A percentile compares a stretch with the other conserved stretches of the same genome.
These are phyloP conservation scores for Gnathonemus longibarbis DNA, from an alignment of 2,113 vertebrate species.

Conservation along the genomic window DNA sequence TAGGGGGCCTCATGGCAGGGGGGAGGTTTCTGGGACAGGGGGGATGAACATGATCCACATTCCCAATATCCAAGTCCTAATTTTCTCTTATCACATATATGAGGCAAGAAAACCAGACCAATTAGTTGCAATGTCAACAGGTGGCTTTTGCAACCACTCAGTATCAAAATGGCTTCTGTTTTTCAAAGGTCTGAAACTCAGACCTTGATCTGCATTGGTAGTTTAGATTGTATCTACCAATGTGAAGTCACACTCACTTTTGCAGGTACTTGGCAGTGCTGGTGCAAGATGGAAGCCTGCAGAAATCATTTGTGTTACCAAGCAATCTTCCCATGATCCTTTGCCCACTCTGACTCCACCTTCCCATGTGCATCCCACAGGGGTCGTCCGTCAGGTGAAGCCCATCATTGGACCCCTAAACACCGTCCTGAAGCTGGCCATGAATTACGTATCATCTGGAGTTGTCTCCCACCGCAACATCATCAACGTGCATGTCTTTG, in stretches of 20 bases:
- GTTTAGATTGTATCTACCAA: not conserved
- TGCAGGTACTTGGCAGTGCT: not conserved
- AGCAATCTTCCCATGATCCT: not conserved
- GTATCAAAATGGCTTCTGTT: not conserved
- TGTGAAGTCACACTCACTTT: not conserved
- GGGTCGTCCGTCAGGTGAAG: slow-evolving; percentile 75
- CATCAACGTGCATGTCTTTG: slow-evolving; percentile 69
- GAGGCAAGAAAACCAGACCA: not conserved
- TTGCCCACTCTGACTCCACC: not conserved
- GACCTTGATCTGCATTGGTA: not conserved
- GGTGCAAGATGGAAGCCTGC: not conserved
- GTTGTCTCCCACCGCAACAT: slow-evolving; percentile 70
- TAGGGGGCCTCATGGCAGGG: slow-evolving; percentile 31
- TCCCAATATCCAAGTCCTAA: not conserved
- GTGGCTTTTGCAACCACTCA: not conserved
- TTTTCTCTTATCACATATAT: not conserved
- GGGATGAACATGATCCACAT: slow-evolving; percentile 16
- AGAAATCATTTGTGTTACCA: not conserved
- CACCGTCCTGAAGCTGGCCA: slow-evolving; percentile 65
- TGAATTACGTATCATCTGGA: slow-evolving; percentile 70
- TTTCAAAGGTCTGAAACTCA: not conserved
- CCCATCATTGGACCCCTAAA: slow-evolving; percentile 68
- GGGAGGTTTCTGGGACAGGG: not conserved
- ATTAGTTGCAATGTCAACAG: not conserved
- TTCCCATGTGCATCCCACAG: slow-evolving; percentile 45